Base-by-base conservation (phyloP, 2,113 vertebrate species). In the Oxyura jamaicensis region DNA sequence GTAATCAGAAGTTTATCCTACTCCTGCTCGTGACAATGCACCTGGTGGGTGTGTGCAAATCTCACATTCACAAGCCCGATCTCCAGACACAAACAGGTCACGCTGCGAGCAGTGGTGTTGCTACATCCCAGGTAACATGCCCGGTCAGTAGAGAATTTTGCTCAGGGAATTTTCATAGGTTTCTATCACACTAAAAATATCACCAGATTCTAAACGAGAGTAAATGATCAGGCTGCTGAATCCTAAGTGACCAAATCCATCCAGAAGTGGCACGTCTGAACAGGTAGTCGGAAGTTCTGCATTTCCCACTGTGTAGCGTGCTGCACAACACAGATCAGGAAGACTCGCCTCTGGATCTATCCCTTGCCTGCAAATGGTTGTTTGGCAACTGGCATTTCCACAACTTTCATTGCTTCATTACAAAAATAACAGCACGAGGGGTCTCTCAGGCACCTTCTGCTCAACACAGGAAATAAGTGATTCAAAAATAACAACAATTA, bases 401-500 rank as follows among this genome's bases (percentile, higher is more conserved):
- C 73, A 91, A 1, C 48, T 73, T 71, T 56, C 62, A 15, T 0
- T 21, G 75, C 79, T 94, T 94, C 78, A 7, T 77, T 50, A 83
- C 79, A 74, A 39, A 82, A 90, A 73, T 28, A 84, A 88, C 89
- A 58, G 79, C 68, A 6, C 23, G 41, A 88, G 63, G 91, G 79
- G 58, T 77, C 79, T 91, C 93, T 53, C 36, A 81, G 72, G 92
- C 48, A 28, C 87, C 68, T 84, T 74, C 44, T 84, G 74, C 69
- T 59, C 28, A 66, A 60, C 5, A 3, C 81, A 96, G 91, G 94
- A 96, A 97, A 88, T 73, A 91, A 91, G 26, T 3, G 76, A 75
- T 73, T 79, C 93, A 80, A 93, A 96, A 97, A 95, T 92, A 97
- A 97, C 92, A 94, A 94, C 94, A 96, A 95, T 97, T 97, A 97